Conservation (phyloP, 2,113 vertebrate species). For the Bostrychus sinensis region DNA sequence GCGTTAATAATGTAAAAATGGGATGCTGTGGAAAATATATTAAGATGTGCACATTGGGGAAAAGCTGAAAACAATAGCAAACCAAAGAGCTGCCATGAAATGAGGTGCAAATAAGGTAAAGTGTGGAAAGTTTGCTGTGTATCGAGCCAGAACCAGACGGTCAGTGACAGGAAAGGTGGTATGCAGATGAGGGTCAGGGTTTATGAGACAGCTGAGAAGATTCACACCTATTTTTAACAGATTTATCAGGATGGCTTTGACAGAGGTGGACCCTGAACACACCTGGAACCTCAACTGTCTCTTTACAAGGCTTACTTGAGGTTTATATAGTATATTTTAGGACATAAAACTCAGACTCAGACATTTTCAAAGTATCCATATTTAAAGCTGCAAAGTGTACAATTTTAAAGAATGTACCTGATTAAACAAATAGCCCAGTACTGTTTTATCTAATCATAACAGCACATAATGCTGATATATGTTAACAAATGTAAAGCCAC, state of each 20-base stretch:
- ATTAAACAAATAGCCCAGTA: too few species aligned
- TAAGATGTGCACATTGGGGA: not conserved
- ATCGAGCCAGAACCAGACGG: slow-evolving; percentile 3
- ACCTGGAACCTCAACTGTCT: not conserved
- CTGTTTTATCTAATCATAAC: too few species aligned
- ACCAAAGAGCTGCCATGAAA: not conserved
- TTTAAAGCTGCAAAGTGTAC: too few species aligned
- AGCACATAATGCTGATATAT: too few species aligned
- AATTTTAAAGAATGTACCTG: too few species aligned
- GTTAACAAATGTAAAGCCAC: too few species aligned
- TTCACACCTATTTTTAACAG: not conserved
- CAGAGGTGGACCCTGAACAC: not conserved
- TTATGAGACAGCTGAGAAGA: not conserved
- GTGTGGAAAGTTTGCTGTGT: slow-evolving; percentile 4
- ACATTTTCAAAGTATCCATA: too few species aligned
- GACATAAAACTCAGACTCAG: too few species aligned
- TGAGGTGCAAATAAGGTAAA: not conserved
- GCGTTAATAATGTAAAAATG: not conserved
- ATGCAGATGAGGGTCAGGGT: slow-evolving; percentile 37
- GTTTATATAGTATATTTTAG: not conserved
- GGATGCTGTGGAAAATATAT: not conserved
- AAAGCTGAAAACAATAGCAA: not conserved
- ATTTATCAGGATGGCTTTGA: not conserved
- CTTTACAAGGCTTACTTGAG: not conserved
- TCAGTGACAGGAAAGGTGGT: slow-evolving; percentile 40